Percentiles rank a stretch among this genome's conserved stretches.
These are phyloP conservation scores for Hippasteria phrygiana DNA, from an alignment of 53 echinoderm and acorn worm species.

Conservation along the genomic window DNA sequence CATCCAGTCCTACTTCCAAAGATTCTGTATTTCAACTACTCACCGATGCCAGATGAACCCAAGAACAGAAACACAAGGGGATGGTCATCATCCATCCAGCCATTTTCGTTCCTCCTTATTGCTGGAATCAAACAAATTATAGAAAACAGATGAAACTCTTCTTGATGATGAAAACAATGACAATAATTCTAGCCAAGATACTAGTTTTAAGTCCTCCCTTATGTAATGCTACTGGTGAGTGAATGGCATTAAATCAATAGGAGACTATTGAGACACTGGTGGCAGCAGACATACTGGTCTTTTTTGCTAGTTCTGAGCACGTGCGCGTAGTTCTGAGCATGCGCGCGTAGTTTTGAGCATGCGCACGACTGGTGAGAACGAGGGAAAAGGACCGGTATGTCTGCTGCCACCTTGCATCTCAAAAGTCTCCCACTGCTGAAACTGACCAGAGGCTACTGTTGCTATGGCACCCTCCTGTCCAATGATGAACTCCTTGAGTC, in stretches of 20 bases:
- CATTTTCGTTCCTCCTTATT: slow-evolving; percentile 96
- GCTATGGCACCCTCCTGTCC: slow-evolving; percentile 98
- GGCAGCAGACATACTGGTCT: too few relatives aligned
- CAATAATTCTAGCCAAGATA: too few relatives aligned
- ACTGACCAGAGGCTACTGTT: slow-evolving; percentile 92
- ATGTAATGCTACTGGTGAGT: background rate
- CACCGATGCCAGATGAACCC: slow-evolving; percentile 98
- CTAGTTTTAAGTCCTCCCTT: too few relatives aligned
- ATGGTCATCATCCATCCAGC: slow-evolving; percentile 99
- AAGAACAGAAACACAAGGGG: slow-evolving; percentile 95
- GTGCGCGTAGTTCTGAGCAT: too few relatives aligned
- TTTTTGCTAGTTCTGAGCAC: too few relatives aligned
- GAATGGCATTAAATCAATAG: background rate
- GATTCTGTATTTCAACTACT: slow-evolving; percentile 11
- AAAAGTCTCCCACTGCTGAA: too few relatives aligned
- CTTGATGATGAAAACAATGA: background rate
- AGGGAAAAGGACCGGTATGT: too few relatives aligned
- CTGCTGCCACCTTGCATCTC: too few relatives aligned
- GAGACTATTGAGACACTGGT: too few relatives aligned
- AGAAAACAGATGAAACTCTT: background rate
- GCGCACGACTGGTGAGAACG: too few relatives aligned
- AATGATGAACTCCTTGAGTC: slow-evolving; percentile 86
- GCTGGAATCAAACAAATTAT: slow-evolving; percentile 48
- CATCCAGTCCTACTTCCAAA: too few relatives aligned
- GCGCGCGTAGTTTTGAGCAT: too few relatives aligned